These are phyloP conservation scores for Pseudomyrmex flavicornis DNA, from an alignment of 1,140 invertebrate species.

Conservation along the genomic window DNA sequence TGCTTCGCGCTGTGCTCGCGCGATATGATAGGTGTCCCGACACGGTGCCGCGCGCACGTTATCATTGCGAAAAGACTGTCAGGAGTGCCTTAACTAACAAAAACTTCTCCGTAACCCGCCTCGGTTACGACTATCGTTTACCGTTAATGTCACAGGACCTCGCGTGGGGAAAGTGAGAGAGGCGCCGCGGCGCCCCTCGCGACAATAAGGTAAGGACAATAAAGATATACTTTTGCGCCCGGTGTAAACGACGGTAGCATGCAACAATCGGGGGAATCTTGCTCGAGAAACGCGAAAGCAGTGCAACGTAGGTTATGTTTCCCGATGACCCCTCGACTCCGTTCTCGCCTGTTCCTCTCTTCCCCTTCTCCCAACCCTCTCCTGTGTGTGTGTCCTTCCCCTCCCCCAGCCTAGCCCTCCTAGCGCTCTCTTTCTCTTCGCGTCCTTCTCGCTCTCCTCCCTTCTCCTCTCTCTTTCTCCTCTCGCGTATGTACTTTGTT, in stretches of 20 bases:
- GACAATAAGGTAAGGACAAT: constrained; percentile 55
- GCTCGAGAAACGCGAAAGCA: constrained; percentile 30
- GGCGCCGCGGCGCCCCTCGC: not conserved
- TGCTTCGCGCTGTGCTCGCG: constrained; percentile 40
- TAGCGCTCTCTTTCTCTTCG: constrained; percentile 43
- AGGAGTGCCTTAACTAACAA: constrained; percentile 47
- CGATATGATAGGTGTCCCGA: constrained; percentile 44
- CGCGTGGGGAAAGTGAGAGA: constrained; percentile 12
- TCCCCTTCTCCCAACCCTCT: constrained; percentile 5
- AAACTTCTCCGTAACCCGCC: constrained; percentile 13
- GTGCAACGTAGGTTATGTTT: constrained; percentile 77
- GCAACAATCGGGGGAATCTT: constrained; percentile 8
- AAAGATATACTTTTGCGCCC: constrained; percentile 11
- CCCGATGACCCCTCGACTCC: constrained; percentile 77
- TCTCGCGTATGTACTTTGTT: not conserved
- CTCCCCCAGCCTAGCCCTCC: not conserved
- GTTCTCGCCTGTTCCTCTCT: constrained; percentile 14
- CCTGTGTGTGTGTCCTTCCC: constrained; percentile 5
- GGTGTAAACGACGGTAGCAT: constrained; percentile 51
- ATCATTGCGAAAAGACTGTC: constrained; percentile 69
- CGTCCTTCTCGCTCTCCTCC: constrained; percentile 35
- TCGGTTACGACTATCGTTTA: not conserved
- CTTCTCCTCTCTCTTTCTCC: constrained; percentile 34
- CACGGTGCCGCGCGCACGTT: constrained; percentile 40
- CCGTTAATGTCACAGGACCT: constrained; percentile 3